Conservation (phyloP, 1,140 invertebrate species). For the Cepaea nemoralis region DNA sequence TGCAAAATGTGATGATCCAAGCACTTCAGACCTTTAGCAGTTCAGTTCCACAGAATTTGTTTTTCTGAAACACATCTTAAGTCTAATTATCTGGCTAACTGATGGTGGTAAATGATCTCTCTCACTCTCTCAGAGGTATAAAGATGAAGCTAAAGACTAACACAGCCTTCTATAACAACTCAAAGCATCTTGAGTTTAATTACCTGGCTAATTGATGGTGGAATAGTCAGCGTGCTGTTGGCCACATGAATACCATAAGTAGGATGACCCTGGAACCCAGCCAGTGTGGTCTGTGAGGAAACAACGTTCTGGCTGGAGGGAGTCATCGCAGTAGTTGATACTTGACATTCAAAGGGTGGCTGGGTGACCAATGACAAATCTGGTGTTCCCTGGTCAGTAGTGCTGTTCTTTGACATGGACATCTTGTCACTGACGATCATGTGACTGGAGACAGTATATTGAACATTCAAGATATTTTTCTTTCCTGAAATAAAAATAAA, state of each 20-base stretch:
- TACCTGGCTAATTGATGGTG: neutral
- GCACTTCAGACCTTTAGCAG: too few species aligned
- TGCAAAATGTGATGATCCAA: too few species aligned
- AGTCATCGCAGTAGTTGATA: neutral
- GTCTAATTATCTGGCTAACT: too few species aligned
- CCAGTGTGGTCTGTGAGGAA: neutral
- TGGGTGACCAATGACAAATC: constrained; percentile 1
- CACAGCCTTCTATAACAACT: too few species aligned
- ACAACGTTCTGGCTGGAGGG: neutral
- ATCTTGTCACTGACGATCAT: neutral
- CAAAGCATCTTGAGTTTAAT: neutral
- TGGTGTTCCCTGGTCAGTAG: neutral
- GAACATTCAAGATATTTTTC: neutral
- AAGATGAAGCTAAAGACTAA: too few species aligned
- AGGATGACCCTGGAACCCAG: constrained; percentile 3
- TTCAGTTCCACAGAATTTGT: too few species aligned
- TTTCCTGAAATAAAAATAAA: too few species aligned
- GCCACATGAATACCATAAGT: constrained; percentile 14
- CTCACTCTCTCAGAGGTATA: too few species aligned
- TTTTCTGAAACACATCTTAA: too few species aligned
- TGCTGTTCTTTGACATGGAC: neutral
- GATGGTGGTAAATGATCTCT: too few species aligned
- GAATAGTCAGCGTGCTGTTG: neutral
- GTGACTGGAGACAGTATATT: neutral
- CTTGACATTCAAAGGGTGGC: neutral